Evolutionary conservation across 2,797 vertebrate species (phyloP).

Genomic region (Syndactyla subalaris): DNA sequence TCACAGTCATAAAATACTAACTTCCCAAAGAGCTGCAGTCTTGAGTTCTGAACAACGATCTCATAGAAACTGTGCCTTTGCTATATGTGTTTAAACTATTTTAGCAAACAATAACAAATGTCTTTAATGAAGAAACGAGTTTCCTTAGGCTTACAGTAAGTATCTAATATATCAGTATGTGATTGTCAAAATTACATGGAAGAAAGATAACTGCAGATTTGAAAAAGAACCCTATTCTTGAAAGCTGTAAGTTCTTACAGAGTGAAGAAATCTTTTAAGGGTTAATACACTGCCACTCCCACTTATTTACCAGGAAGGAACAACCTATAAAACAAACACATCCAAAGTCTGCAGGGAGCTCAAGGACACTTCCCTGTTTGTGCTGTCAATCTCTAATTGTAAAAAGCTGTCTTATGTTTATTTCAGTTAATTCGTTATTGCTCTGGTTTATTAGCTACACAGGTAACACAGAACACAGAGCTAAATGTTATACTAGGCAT

Average conservation of each 20-base stretch:
- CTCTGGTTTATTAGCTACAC: neutral
- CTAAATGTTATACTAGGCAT: neutral
- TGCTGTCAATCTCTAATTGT: neutral
- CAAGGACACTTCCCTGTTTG: neutral
- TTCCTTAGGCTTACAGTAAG: neutral
- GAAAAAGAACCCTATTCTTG: constrained; percentile 12
- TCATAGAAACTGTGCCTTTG: neutral
- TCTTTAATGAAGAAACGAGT: neutral
- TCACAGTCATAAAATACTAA: neutral
- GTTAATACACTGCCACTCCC: neutral
- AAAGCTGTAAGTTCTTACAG: neutral
- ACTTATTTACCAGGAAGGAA: neutral
- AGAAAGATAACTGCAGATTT: neutral
- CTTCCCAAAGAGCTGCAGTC: neutral
- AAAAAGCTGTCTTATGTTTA: neutral
- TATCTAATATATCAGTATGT: neutral
- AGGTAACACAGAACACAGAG: neutral
- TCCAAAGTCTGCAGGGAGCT: neutral
- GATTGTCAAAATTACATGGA: neutral
- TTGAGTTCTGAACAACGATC: neutral
- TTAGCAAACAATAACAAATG: neutral
- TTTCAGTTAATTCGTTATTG: neutral
- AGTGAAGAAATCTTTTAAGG: neutral
- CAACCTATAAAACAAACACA: constrained; percentile 21
- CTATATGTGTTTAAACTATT: neutral